Percentiles rank a stretch among this genome's conserved stretches.
phyloP scores from a whole-genome alignment of 2,888 invertebrate genomes.

The Calameuta filiformis region DNA sequence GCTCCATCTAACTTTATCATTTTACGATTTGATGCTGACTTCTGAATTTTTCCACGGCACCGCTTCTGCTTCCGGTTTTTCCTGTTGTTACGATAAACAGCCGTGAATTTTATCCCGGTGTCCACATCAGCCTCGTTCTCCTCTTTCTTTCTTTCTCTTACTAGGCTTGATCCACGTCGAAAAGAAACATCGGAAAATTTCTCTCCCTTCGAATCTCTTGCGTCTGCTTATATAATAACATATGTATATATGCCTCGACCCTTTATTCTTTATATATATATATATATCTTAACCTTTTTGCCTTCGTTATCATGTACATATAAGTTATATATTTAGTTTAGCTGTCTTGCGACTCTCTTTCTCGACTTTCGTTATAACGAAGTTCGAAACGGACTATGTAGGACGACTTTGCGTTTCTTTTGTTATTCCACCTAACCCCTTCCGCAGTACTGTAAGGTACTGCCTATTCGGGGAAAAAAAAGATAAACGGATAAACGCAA shows the following conservation, averaged over 20 bases:
- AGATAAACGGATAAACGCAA: not conserved
- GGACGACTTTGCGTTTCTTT: not conserved
- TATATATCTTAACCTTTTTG: not conserved
- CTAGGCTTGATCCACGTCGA: not conserved
- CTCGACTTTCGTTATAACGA: not conserved
- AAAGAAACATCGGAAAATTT: not conserved
- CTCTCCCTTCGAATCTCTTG: slow-evolving; percentile 1
- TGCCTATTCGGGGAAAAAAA: no score
- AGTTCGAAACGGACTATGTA: not conserved
- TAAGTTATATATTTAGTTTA: no score
- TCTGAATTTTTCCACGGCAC: slow-evolving; percentile 2
- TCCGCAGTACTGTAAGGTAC: no score
- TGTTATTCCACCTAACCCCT: not conserved
- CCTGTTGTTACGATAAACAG: not conserved
- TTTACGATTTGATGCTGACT: slow-evolving; percentile 20
- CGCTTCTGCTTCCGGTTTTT: not conserved
- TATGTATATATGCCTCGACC: not conserved
- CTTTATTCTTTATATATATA: not conserved
- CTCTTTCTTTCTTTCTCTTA: not conserved
- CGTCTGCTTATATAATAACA: not conserved
- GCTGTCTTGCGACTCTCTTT: not conserved
- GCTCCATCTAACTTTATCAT: slow-evolving; percentile 27
- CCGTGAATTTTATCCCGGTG: not conserved
- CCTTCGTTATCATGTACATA: not conserved
- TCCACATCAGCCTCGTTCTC: slow-evolving; percentile 5